These are phyloP conservation scores for Mesorhabditis sp. DNA, from an alignment of 2,888 invertebrate genomes.

Conservation along the genomic window DNA sequence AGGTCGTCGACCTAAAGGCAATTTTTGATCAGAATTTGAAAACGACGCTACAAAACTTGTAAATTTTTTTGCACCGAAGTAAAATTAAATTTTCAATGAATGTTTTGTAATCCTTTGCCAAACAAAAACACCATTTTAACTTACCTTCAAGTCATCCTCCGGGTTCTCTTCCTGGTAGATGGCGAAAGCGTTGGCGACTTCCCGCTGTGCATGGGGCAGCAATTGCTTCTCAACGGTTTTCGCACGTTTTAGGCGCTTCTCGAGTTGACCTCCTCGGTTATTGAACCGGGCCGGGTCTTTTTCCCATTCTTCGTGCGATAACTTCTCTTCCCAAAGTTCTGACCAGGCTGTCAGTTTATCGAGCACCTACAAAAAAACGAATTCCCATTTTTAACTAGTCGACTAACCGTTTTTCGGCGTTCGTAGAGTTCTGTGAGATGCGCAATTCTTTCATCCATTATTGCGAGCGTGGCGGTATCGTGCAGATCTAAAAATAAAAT, in stretches of 20 bases:
- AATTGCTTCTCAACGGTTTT: neutral
- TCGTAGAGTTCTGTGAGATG: neutral
- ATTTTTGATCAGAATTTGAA: neutral
- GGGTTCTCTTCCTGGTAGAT: neutral
- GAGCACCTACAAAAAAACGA: neutral
- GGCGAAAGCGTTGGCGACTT: neutral
- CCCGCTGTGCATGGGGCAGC: neutral
- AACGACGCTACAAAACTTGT: too few species aligned
- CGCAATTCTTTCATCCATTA: neutral
- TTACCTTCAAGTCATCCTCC: too few species aligned
- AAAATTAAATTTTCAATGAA: too few species aligned
- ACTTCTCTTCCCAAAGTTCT: neutral
- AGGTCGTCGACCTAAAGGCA: neutral
- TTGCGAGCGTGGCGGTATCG: neutral
- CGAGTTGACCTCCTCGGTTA: neutral
- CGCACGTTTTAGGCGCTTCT: neutral
- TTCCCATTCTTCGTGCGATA: neutral
- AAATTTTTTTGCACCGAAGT: too few species aligned
- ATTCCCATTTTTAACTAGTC: too few species aligned
- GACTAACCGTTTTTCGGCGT: neutral
- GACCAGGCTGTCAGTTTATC: neutral
- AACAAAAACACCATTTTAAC: too few species aligned
- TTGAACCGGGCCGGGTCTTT: neutral
- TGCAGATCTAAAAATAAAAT: neutral
- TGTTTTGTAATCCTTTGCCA: too few species aligned